Conservation (phyloP, 2,797 vertebrate genomes). For the Ceyx erithaca region DNA sequence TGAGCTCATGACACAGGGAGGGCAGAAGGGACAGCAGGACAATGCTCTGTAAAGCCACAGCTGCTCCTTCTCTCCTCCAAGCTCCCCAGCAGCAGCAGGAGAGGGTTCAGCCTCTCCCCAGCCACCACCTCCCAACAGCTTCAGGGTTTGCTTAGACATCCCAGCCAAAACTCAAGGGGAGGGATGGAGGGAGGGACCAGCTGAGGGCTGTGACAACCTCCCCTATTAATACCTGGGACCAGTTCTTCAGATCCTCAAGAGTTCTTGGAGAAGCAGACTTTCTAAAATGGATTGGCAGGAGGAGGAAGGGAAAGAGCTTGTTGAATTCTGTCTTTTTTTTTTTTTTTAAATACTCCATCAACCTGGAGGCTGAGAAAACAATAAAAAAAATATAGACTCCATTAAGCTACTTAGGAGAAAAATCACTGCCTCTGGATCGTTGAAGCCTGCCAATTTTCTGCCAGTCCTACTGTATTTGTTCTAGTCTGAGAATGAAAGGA, state of each 20-base stretch:
- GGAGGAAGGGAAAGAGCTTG: background rate
- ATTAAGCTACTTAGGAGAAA: conserved; percentile 62
- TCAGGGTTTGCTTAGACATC: background rate
- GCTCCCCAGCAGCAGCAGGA: background rate
- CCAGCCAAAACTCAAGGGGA: background rate
- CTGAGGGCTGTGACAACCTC: background rate
- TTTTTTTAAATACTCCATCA: background rate
- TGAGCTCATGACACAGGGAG: rapidly evolving
- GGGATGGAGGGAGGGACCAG: background rate
- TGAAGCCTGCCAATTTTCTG: conserved; percentile 69
- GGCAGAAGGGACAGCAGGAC: background rate
- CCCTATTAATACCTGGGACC: background rate
- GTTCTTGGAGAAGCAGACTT: background rate
- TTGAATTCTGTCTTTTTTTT: background rate
- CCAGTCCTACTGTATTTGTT: conserved; percentile 50
- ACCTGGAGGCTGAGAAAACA: conserved; percentile 42
- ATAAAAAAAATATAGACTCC: conserved; percentile 36
- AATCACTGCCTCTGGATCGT: conserved; percentile 48
- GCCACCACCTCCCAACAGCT: background rate
- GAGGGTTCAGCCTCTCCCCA: background rate
- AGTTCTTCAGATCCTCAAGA: background rate
- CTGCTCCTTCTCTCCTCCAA: background rate
- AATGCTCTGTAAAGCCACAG: background rate
- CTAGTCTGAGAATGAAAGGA: conserved; percentile 22
- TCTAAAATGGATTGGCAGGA: background rate